A percentile compares a stretch with the other conserved stretches of the same genome.
phyloP scores from a whole-genome alignment of 2,888 invertebrate species.

The Xestia ashworthii region DNA sequence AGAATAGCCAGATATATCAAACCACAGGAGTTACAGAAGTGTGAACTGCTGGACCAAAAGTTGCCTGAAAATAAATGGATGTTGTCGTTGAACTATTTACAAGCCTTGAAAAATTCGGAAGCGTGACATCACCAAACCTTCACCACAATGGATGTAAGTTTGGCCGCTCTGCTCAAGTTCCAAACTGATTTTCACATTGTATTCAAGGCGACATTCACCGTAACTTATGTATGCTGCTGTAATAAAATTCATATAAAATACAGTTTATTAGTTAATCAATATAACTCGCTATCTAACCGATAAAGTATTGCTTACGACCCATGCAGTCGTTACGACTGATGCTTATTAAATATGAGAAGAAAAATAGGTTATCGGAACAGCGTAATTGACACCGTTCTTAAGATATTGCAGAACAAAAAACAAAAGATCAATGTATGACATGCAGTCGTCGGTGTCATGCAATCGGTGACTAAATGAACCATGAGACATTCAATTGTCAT shows the following conservation, averaged over 20 bases:
- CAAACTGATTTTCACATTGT: not conserved
- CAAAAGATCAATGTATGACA: not conserved
- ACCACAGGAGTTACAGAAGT: not conserved
- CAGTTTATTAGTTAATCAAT: constrained; percentile 26
- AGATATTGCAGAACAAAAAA: constrained; percentile 10
- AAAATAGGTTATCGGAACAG: constrained; percentile 16
- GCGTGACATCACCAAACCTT: not conserved
- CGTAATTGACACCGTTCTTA: constrained; percentile 23
- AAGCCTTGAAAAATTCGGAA: not conserved
- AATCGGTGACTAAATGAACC: not conserved
- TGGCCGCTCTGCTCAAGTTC: not conserved
- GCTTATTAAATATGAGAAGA: constrained; percentile 16
- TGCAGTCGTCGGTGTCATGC: no score
- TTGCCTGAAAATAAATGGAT: no score
- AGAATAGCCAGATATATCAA: not conserved
- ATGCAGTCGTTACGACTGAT: not conserved
- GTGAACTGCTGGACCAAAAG: not conserved
- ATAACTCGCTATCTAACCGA: not conserved
- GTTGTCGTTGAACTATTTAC: no score
- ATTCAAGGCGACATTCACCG: constrained; percentile 3
- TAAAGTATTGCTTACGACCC: constrained; percentile 8
- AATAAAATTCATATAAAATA: not conserved
- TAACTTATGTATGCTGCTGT: constrained; percentile 12
- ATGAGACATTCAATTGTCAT: constrained; percentile 5
- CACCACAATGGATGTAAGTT: not conserved